phyloP scores from a whole-genome alignment of 2,888 invertebrate species.

The Notodonta ziczac region DNA sequence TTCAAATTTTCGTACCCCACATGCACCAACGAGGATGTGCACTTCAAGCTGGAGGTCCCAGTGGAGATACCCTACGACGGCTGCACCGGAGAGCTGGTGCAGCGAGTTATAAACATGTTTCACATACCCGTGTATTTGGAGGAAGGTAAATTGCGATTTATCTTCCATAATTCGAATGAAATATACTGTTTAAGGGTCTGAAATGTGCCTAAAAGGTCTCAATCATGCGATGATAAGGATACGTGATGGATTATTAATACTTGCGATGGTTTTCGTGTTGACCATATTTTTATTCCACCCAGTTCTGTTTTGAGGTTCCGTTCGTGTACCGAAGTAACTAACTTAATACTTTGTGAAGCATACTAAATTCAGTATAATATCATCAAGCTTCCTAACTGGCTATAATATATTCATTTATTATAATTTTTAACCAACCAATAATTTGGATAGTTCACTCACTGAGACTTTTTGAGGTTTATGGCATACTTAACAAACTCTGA shows the following conservation, averaged over 20 bases:
- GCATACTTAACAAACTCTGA: too few relatives aligned
- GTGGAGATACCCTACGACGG: constrained; percentile 85
- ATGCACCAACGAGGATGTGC: constrained; percentile 80
- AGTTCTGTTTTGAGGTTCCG: neutral
- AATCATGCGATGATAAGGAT: too few relatives aligned
- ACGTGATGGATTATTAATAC: too few relatives aligned
- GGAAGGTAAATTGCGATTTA: constrained; percentile 72
- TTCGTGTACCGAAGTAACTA: too few relatives aligned
- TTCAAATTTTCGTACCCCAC: constrained; percentile 84
- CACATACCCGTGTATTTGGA: constrained; percentile 89
- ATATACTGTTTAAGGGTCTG: neutral
- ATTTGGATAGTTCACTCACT: too few relatives aligned
- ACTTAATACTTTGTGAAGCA: too few relatives aligned
- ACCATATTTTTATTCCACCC: neutral
- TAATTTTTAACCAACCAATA: too few relatives aligned
- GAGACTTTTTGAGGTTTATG: too few relatives aligned
- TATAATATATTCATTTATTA: too few relatives aligned
- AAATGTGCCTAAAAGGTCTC: neutral
- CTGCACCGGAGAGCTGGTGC: constrained; percentile 86
- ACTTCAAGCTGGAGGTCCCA: constrained; percentile 85
- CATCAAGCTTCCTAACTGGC: too few relatives aligned
- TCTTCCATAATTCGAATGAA: neutral
- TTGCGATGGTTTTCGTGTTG: too few relatives aligned
- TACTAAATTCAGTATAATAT: too few relatives aligned
- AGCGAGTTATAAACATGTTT: constrained; percentile 87